Base-by-base conservation (phyloP, 2,888 invertebrate species). In the Melinaea marsaeus region DNA sequence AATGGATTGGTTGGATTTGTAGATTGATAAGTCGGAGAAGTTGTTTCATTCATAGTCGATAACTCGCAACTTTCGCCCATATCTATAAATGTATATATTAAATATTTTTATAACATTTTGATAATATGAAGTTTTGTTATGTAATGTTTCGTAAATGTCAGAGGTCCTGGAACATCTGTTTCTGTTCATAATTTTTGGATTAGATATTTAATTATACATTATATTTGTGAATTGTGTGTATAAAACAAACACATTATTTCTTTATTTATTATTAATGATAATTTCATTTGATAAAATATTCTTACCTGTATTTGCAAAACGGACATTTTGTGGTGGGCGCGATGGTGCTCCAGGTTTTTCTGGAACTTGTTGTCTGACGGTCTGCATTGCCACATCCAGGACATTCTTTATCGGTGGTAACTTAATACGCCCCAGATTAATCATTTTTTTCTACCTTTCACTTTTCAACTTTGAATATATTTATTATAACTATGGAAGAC, bases 311-410 rank as follows among this genome's bases (percentile, higher is more conserved):
- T 91, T 91, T 13, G 92, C 92, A 71, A 92, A 92, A 69, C 92
- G 83, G 64, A 92, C 92, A 70, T 90, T 91, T 71, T 92, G 92
- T 54, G 90, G 91, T 2, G 90, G 90, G 46, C 90, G 85, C 42
- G 87, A 78, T 1, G 91, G 81, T 46, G 92, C 88, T 2, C 92
- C 90, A 7, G 88, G 80, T 75, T 93, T 94, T 54, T 94, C 94
- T 59, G 96, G 96, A 78, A 96, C 93, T 76, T 94, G 93, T 79
- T 96, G 95, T 74, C 95, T 92, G 57, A 95, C 92, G 32, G 96
- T 95, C 85, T 96, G 96, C 93, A 95, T 94, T 34, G 96, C 95
- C 70, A 96, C 96, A 79, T 95, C 95, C 77, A 96, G 80, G 54
- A 95, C 94, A 79, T 95, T 95, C 79, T 93, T 93, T 68, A 95